These are phyloP conservation scores for Lordiphosa clarofinis DNA, from an alignment of 1,140 invertebrate species.

Conservation along the genomic window DNA sequence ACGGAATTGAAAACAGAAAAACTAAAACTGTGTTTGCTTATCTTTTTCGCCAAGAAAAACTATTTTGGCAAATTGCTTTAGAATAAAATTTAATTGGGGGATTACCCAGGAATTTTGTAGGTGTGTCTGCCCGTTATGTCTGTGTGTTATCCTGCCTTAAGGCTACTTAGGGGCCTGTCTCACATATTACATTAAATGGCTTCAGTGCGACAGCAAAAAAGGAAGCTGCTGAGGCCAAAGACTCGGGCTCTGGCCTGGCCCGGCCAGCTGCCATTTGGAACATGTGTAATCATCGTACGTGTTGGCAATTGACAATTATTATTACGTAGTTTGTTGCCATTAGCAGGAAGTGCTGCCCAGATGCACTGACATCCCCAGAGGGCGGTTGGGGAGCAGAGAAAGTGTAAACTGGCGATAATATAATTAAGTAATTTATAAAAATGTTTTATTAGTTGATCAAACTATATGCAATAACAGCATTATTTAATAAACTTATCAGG, in stretches of 20 bases:
- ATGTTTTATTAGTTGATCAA: no score
- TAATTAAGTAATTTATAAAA: no score
- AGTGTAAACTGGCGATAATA: no score
- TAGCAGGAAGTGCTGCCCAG: constrained; percentile 43
- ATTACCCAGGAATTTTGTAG: constrained; percentile 47
- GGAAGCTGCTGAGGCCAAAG: constrained; percentile 4
- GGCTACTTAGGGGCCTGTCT: constrained; percentile 75
- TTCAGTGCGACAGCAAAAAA: constrained; percentile 21
- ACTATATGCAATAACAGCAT: no score
- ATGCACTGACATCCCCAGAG: neutral
- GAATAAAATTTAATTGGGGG: constrained; percentile 76
- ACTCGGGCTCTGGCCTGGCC: constrained; percentile 15
- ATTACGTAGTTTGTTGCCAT: constrained; percentile 69
- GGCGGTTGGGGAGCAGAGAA: no score
- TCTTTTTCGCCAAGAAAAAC: constrained; percentile 56
- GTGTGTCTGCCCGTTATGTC: constrained; percentile 12
- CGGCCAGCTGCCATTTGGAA: constrained; percentile 55
- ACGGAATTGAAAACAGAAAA: constrained; percentile 31
- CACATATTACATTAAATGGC: constrained; percentile 73
- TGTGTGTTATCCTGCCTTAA: constrained; percentile 68
- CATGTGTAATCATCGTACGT: constrained; percentile 76
- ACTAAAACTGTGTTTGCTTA: constrained; percentile 59
- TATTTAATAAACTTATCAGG: no score
- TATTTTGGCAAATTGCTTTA: constrained; percentile 75
- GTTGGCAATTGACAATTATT: constrained; percentile 76